phyloP scores from a whole-genome alignment of 2,113 vertebrate genomes.

The Turnix velox region DNA sequence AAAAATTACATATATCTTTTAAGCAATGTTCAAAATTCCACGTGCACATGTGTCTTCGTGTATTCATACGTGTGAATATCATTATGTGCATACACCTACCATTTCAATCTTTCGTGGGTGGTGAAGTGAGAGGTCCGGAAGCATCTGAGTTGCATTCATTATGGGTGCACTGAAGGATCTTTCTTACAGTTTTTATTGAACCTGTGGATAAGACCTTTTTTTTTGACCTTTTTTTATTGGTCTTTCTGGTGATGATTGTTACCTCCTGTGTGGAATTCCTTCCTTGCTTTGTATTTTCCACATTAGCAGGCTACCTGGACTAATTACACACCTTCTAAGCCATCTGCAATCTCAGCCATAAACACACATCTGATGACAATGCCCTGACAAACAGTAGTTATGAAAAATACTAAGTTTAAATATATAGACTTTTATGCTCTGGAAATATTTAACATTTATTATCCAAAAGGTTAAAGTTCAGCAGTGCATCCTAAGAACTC shows the following conservation, averaged over 20 bases:
- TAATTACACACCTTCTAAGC: not conserved
- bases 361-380: not conserved
- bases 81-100: no score
- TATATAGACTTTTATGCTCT: not conserved
- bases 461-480: not conserved
- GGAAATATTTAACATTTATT: not conserved
- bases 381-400: not conserved
- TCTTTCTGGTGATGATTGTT: not conserved
- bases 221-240: no score
- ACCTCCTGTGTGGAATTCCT: not conserved
- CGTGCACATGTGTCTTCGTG: accelerated
- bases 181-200: not conserved
- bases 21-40: not conserved
- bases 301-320: not conserved
- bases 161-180: not conserved
- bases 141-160: not conserved
- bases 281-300: not conserved
- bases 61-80: not conserved
- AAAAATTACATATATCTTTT: not conserved
- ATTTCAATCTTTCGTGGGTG: not conserved
- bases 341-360: not conserved
- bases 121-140: not conserved
- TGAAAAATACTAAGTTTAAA: not conserved
- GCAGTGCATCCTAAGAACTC: not conserved
- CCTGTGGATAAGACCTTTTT: not conserved